These are phyloP conservation scores for Mesorhabditis spiculigera DNA, from an alignment of 2,888 invertebrate species.

Conservation along the genomic window DNA sequence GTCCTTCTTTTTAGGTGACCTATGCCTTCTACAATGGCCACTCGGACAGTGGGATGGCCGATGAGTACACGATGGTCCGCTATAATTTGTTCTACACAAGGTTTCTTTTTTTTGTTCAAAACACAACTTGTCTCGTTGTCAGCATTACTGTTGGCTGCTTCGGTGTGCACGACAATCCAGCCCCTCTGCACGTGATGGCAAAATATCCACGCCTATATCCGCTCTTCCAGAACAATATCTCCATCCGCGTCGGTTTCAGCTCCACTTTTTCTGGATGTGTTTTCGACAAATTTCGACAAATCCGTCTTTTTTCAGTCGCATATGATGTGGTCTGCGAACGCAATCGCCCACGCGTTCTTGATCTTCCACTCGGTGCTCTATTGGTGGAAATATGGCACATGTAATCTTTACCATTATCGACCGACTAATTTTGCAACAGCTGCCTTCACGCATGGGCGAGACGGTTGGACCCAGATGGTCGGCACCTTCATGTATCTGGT, in stretches of 20 bases:
- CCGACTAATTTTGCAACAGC: background rate
- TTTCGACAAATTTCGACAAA: no score
- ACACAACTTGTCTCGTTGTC: background rate
- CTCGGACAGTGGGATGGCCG: constrained; percentile 19
- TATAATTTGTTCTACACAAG: constrained; percentile 17
- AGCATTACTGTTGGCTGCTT: background rate
- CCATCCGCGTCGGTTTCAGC: background rate
- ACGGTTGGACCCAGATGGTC: background rate
- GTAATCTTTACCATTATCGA: background rate
- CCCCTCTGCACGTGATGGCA: background rate
- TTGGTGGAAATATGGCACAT: background rate
- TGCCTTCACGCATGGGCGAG: background rate
- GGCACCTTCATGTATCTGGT: background rate
- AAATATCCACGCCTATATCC: background rate
- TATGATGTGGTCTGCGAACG: background rate
- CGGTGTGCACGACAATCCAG: background rate
- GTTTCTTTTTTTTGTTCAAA: background rate
- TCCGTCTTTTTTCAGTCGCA: no score
- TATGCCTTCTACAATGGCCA: constrained; percentile 13
- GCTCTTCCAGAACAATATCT: background rate
- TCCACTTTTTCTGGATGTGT: no score
- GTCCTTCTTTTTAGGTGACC: constrained; percentile 8
- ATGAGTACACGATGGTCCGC: constrained; percentile 14
- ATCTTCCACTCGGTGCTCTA: background rate
- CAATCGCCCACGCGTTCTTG: background rate